Evolutionary conservation across 2,113 vertebrate genomes (phyloP).

Genomic region (Pseudolaguvia tuberculata): DNA sequence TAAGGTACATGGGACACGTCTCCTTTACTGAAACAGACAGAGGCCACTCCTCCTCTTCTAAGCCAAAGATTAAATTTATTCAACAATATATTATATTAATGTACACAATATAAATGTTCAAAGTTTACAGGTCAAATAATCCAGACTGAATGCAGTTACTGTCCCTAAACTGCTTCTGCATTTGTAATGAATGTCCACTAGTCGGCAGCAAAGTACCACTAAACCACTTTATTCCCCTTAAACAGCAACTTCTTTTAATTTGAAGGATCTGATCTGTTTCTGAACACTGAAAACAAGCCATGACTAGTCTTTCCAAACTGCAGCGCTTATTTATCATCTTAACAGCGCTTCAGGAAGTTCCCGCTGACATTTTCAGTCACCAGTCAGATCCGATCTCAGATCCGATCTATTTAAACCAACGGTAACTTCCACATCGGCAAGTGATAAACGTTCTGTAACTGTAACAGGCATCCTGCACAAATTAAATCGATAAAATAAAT

Average conservation of each 20-base stretch:
- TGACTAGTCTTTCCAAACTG: not conserved
- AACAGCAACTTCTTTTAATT: not conserved
- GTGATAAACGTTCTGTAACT: too few species aligned
- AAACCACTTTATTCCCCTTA: not conserved
- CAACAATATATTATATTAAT: too few species aligned
- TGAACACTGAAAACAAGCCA: not conserved
- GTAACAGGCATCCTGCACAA: too few species aligned
- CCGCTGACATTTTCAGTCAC: not conserved
- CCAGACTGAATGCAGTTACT: too few species aligned
- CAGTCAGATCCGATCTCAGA: not conserved
- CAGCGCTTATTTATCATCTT: not conserved
- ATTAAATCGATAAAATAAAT: too few species aligned
- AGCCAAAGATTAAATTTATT: too few species aligned
- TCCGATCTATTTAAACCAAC: not conserved
- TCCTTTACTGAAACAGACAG: too few species aligned
- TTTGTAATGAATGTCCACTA: not conserved
- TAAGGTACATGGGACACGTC: too few species aligned
- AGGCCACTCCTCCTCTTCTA: too few species aligned
- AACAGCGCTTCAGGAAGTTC: not conserved
- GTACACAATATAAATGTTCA: too few species aligned
- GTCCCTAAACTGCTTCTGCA: not conserved
- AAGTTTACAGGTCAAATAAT: too few species aligned
- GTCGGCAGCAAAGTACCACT: conserved; percentile 3
- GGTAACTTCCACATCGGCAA: too few species aligned
- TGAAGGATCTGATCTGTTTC: not conserved